Percentiles rank a stretch among this genome's conserved stretches.
Conservation (phyloP, 2,797 vertebrate genomes). For the Xenentodon cancila region DNA sequence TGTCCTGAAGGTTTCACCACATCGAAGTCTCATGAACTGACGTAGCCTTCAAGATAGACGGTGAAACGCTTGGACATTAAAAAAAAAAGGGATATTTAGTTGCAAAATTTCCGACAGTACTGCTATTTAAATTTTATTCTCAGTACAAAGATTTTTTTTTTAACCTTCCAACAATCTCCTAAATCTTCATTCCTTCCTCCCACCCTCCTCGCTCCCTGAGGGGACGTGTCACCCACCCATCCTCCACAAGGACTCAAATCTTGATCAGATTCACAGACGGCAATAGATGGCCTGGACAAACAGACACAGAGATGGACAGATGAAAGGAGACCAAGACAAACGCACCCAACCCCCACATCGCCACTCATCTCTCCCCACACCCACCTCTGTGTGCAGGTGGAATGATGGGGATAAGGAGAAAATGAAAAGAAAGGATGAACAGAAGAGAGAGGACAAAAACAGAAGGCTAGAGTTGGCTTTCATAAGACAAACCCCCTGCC, state of each 20-base stretch:
- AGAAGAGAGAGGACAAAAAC: conserved; percentile 66
- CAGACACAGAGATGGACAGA: conserved; percentile 64
- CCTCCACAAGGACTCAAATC: conserved; percentile 60
- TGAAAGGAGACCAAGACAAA: conserved; percentile 55
- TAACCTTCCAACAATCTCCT: conserved; percentile 27
- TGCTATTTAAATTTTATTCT: neutral
- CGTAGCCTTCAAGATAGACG: too few relatives aligned
- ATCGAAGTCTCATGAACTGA: too few relatives aligned
- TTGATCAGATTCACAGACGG: conserved; percentile 46
- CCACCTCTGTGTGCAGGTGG: conserved; percentile 41
- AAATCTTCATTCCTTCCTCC: conserved; percentile 36
- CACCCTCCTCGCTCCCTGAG: conserved; percentile 51
- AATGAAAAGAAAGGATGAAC: conserved; percentile 56
- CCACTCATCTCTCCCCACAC: conserved; percentile 42
- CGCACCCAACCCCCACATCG: conserved; percentile 68
- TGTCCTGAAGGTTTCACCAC: too few relatives aligned
- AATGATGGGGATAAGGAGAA: conserved; percentile 45
- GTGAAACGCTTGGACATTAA: too few relatives aligned
- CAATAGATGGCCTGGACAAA: conserved; percentile 41
- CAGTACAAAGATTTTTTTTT: conserved; percentile 11
- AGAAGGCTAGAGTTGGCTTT: conserved; percentile 72
- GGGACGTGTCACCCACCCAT: conserved; percentile 52
- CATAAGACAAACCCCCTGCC: conserved; percentile 70
- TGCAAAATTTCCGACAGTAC: neutral
- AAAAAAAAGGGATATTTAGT: too few relatives aligned